These are phyloP conservation scores for Megamerina dolium DNA, from an alignment of 2,888 invertebrate genomes.

Conservation along the genomic window DNA sequence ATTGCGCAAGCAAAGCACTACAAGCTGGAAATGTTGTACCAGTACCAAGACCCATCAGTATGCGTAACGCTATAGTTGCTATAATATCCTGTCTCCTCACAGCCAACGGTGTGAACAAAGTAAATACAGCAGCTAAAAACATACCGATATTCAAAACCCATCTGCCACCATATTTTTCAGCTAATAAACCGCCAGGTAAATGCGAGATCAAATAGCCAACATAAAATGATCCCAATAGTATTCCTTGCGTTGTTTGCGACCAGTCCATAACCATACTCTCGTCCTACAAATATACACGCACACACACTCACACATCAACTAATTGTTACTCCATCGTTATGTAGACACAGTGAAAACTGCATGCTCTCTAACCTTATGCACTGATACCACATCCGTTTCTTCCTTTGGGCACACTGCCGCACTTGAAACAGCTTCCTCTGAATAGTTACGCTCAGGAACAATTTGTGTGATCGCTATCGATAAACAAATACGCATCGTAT, in stretches of 20 bases:
- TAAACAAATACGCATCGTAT: conserved; percentile 64
- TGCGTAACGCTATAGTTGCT: conserved; percentile 60
- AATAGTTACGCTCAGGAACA: conserved; percentile 42
- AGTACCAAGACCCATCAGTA: conserved; percentile 75
- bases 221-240: conserved; percentile 72
- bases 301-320: too few relatives aligned
- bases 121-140: conserved; percentile 69
- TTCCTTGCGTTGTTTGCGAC: conserved; percentile 62
- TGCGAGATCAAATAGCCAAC: conserved; percentile 77
- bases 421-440: conserved; percentile 6
- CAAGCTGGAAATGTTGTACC: conserved; percentile 78
- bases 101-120: conserved; percentile 68
- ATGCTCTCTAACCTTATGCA: too few relatives aligned
- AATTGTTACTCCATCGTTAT: too few relatives aligned
- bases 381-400: too few relatives aligned
- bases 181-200: conserved; percentile 71
- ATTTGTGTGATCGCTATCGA: conserved; percentile 64
- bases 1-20: conserved; percentile 68
- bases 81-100: conserved; percentile 47
- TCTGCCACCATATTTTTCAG: conserved; percentile 77
- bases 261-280: too few relatives aligned
- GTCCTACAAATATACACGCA: too few relatives aligned
- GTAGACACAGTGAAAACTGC: too few relatives aligned
- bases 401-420: conserved; percentile 10
- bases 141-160: conserved; percentile 74